Evolutionary conservation across 2,797 vertebrate species (phyloP).

Genomic region (Lagodon rhomboides): DNA sequence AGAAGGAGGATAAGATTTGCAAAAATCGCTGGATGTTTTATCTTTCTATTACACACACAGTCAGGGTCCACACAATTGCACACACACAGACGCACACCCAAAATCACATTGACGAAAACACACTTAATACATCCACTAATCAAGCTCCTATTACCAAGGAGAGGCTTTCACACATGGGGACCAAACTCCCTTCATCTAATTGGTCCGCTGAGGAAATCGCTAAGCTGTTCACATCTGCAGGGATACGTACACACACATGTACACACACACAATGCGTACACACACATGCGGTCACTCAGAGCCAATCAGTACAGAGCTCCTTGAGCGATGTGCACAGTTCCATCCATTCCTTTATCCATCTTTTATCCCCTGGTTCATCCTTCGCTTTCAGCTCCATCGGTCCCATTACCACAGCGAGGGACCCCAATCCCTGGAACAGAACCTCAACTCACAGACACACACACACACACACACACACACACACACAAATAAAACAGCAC

Average conservation of each 20-base stretch:
- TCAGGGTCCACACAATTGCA: constrained; percentile 5
- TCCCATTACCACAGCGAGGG: constrained; percentile 82
- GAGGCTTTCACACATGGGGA: constrained; percentile 80
- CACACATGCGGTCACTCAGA: constrained; percentile 48
- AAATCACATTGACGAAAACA: constrained; percentile 40
- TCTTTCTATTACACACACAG: constrained; percentile 35
- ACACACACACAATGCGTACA: constrained; percentile 20
- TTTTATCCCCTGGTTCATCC: constrained; percentile 81
- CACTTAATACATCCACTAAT: constrained; percentile 71
- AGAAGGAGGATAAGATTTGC: constrained; percentile 10
- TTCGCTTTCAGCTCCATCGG: constrained; percentile 82
- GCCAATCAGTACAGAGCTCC: constrained; percentile 79
- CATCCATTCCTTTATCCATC: constrained; percentile 77
- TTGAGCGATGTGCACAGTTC: constrained; percentile 75
- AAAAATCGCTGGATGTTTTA: constrained; percentile 46
- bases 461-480: constrained; percentile 12
- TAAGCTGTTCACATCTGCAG: constrained; percentile 79
- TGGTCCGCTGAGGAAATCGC: constrained; percentile 82
- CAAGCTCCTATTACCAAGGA: constrained; percentile 72
- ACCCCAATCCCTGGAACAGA: constrained; percentile 72
- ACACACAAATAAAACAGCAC: neutral
- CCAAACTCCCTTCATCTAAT: constrained; percentile 81
- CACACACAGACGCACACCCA: constrained; percentile 30
- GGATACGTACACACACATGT: constrained; percentile 45
- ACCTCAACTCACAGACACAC: constrained; percentile 39